A percentile compares a stretch with the other conserved stretches of the same genome.
These are phyloP conservation scores for Chloroclystis v-ata DNA, from an alignment of 2,888 invertebrate species.

Conservation along the genomic window DNA sequence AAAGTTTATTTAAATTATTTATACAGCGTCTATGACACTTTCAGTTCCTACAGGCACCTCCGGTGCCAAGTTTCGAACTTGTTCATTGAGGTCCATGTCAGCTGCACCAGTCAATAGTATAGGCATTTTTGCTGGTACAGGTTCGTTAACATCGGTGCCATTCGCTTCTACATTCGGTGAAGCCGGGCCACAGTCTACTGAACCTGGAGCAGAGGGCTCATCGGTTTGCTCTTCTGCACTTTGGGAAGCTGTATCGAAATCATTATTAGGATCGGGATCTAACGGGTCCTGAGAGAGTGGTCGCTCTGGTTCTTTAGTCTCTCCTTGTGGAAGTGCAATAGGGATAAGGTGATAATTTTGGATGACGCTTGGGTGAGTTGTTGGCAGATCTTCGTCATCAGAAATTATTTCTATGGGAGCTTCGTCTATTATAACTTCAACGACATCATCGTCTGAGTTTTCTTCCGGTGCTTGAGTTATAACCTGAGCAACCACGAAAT, in stretches of 20 bases:
- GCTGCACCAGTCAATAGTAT: not conserved
- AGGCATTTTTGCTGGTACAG: slow-evolving; percentile 5
- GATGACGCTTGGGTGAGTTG: slow-evolving; percentile 32
- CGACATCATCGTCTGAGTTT: slow-evolving; percentile 67
- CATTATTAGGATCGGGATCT: slow-evolving; percentile 2
- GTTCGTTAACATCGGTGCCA: not conserved
- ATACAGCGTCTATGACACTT: slow-evolving; percentile 1
- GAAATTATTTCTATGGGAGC: slow-evolving; percentile 69
- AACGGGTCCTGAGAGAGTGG: slow-evolving; percentile 9
- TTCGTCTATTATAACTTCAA: slow-evolving; percentile 68
- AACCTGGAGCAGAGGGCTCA: slow-evolving; percentile 10
- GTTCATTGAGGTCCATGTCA: not conserved
- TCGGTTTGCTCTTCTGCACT: slow-evolving; percentile 1
- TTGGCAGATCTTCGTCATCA: slow-evolving; percentile 54
- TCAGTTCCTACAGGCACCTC: slow-evolving; percentile 1
- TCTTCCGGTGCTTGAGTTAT: slow-evolving; percentile 34
- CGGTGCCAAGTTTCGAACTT: not conserved
- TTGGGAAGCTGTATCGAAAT: slow-evolving; percentile 6
- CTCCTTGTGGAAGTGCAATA: slow-evolving; percentile 3
- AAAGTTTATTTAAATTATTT: not conserved
- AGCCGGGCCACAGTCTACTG: not conserved
- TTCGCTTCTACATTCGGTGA: slow-evolving; percentile 7
- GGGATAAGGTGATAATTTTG: slow-evolving; percentile 23
- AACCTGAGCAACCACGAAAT: slow-evolving; percentile 11
- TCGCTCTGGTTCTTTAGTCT: slow-evolving; percentile 5